Base-by-base conservation (phyloP, 2,797 vertebrate genomes). In the Aythya fuligula region DNA sequence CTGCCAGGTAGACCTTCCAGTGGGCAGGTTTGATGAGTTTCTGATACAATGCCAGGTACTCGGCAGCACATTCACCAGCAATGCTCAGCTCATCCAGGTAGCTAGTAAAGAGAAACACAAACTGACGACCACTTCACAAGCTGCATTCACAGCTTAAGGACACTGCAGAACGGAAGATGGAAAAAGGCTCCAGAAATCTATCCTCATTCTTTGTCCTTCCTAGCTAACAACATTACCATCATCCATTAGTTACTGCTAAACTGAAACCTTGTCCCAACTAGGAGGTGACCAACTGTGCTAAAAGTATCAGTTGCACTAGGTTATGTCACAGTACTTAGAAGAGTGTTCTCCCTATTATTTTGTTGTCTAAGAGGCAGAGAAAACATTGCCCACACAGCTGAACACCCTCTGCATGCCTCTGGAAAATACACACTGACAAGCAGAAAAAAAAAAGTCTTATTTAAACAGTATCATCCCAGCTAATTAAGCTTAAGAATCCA, bases 1-100 rank as follows among this genome's bases (percentile, higher is more conserved):
- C 99, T 18, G 99, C 99, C 88, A 99, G 97, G 97, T 99, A 99
- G 88, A 99, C 98, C 94, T 99, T 99, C 99, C 99, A 99, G 97
- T 99, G 99, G 25, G 99, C 98, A 0, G 99, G 99, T 87, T 99
- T 99, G 97, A 99, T 99, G 88, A 99, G 98, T 77, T 99, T 99
- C 98, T 99, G 99, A 94, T 99, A 99, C 79, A 99, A 98, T 11
- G 98, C 98, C 93, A 99, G 96, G 97, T 99, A 99, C 96, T 99
- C 99, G 0, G 99, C 99, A 0, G 99, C 99, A 97, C 99, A 99
- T 91, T 99, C 99, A 2, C 99, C 99, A 22, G 99, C 99, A 32
- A 99, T 82, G 89, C 99, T 99, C 97, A 99, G 96, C 97, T 99
- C 99, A 54, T 99, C 99, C 97, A 99, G 98, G 97, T 99, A 99